Conservation (phyloP, 2,113 vertebrate genomes). For the Parus major region DNA sequence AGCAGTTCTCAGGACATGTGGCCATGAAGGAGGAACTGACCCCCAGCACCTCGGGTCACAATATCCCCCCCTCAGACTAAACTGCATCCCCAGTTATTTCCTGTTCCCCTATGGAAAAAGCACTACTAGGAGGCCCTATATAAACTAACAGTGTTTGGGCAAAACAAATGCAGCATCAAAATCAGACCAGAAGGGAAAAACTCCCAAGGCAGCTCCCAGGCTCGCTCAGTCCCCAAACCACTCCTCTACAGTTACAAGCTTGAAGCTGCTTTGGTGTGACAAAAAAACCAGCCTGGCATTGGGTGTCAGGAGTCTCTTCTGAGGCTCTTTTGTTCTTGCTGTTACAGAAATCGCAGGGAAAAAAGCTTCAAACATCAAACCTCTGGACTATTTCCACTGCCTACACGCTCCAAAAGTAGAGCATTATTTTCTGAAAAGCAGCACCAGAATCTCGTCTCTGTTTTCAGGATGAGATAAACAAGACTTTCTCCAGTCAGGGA, state of each 20-base stretch:
- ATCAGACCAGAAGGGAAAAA: background rate
- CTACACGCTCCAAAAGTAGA: background rate
- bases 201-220: background rate
- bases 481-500: background rate
- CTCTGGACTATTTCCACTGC: background rate
- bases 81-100: background rate
- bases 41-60: background rate
- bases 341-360: background rate
- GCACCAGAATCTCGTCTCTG: background rate
- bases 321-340: background rate
- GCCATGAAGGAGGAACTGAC: background rate
- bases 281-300: background rate
- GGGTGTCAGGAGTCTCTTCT: background rate
- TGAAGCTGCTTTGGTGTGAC: background rate
- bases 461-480: constrained; percentile 33
- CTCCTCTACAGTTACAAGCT: background rate
- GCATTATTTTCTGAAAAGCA: background rate
- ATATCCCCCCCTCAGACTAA: background rate
- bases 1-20: background rate
- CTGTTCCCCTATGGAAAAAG: background rate
- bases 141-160: background rate
- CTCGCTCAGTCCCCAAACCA: background rate
- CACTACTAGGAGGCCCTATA: background rate
- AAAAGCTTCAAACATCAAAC: background rate
- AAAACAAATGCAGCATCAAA: background rate